Base-by-base conservation (phyloP, 1,140 invertebrate species). In the Drosophila athabasca region DNA sequence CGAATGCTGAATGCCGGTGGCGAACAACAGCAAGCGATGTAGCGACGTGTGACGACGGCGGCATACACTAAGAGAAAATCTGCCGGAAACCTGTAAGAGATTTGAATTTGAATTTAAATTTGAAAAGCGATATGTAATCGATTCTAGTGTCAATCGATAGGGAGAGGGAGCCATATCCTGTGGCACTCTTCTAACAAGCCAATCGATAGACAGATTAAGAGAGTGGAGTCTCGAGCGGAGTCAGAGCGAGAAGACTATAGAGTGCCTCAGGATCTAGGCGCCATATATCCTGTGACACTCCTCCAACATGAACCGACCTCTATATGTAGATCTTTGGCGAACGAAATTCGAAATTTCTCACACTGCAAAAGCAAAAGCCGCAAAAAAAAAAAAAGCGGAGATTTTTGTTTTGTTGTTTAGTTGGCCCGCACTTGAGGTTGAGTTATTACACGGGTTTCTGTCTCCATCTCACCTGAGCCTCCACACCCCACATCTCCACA, bases 371-470 rank as follows among this genome's bases (percentile, higher is more conserved):
- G 71, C 49, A 55, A 53, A 52, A 62, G 54, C 43, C 46, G 52
- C 46, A 74, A 75, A 76, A 54, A 60, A 76, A 54, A 60, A 67
- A 19, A 19, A 19, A 60, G 31, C 17, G 31, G 26, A 57, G 66
- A 58, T 60, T 59, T 53, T 55, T 59, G 58, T 66, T 66, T 51
- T 69, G 52, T 15, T 52, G 26, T 66, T 65, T 59, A 69, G 74
- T 83, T 83, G 79, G 79, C 75, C 80, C 80, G 79, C 76, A 85
- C 74, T 85, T 81, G 78, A 85, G 57, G 55, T 66, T 68, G 76
- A 83, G 71, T 85, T 84, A 84, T 84, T 84, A 80, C 80, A 76
- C 80, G 80, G 65, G 81, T 72, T 74, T 61, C 61, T 80, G 60
- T 65, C 57, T 62, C 59, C 58, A 65, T 74, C 62, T 60, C 62